Evolutionary conservation across 1,140 invertebrate genomes (phyloP), one percentile per base, ranked within the genome.

Genomic region (Bombus waltoni): DNA sequence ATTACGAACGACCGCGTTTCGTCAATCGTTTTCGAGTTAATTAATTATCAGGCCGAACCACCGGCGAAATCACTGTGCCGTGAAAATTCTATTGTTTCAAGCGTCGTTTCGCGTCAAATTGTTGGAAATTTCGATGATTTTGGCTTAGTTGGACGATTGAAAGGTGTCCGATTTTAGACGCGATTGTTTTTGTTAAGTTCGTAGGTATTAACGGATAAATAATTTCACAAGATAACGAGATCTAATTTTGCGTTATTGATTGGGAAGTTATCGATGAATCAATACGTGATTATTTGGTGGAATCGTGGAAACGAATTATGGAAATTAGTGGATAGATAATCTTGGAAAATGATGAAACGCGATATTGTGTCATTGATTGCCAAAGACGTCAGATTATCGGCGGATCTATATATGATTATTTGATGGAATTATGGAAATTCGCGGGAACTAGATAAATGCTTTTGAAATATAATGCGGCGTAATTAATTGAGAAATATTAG

Each of bases 41-140:
- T 88, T 89, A 91, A 91, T 86, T 83, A 68, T 68, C 35, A 9
- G 44, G 53, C 66, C 70, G 38, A 80, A 89, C 62, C 40, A 40
- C 22, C 53, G 65, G 28, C 70, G n/a, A 28, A 42, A 47, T 70
- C 40, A 57, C 42, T 38, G 28, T 65, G 71, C 35, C 47, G 25
- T 53, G 32, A 28, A 40, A 15, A 4, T 6, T n/a, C n/a, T 9
- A 72, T 72, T 77, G 71, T 75, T 47, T 40, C 32, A 68, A 68
- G 13, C 28, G 42, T 28, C 35, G 38, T 72, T 38, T 66, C 32
- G 32, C 11, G n/a, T 2, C 13, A 0, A 6, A 18, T 32, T 18
- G 32, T 35, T 78, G 35, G 38, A 3, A 38, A 13, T 28, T 40
- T 35, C 32, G 9, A 8, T 3, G 66, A 15, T 2, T 3, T 35